Base-by-base conservation (phyloP, 2,888 invertebrate species). In the Morinoia aosen region DNA sequence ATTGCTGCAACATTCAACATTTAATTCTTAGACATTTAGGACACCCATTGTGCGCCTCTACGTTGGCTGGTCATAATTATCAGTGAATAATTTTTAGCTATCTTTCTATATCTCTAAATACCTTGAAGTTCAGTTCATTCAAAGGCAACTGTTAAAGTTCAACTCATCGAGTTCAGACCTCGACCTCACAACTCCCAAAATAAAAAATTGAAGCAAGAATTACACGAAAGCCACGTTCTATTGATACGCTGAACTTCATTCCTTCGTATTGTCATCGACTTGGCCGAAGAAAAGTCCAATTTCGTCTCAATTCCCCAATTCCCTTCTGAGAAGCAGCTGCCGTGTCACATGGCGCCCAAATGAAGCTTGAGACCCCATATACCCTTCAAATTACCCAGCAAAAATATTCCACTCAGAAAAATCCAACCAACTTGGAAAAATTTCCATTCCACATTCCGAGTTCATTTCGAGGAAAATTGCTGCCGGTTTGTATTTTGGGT, bases 341-440 rank as follows among this genome's bases (percentile, higher is more conserved):
- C 90, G 90, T 90, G 90, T 90, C 90, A 93, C 93, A 93, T 56
- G 93, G 57, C 93, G 57, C 93, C 93, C 33, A 93, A 93, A 57
- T 93, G 93, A 57, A 57, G 48, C 93, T 93, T 33, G 19, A 57
- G 93, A 93, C 57, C 57, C 93, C 93, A 93, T 93, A 93, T 93
- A 93, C 93, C 93, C n/a, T 93, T 57, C 93, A 93, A 93, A 93
- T 93, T 93, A 93, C 93, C 93, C 56, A 57, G 58, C 57, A 93
- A 93, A 76, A 90, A 90, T 90, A 90, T 90, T 90, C 90, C 90
- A 40, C 90, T 90, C 39, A 90, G 39, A 90, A 90, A 90, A 48
- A 40, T 48, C 48, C 39, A 11, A 39, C 90, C 90, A 40, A 90
- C 40, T 40, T 40, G 48, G 90, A 90, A 90, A 90, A 93, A 93